Conservation (phyloP, 2,797 vertebrate species). For the Enteromius viviparus region DNA sequence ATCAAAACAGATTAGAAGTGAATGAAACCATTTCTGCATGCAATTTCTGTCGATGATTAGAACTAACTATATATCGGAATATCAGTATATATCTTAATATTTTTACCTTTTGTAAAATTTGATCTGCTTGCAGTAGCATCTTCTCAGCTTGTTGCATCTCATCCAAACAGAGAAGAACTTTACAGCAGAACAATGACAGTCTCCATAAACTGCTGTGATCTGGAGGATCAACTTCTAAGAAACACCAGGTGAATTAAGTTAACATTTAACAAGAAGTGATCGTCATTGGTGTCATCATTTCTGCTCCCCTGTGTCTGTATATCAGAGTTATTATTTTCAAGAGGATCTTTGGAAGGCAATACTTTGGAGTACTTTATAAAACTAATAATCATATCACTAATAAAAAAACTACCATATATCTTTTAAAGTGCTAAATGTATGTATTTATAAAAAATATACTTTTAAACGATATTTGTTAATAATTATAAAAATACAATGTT, state of each 20-base stretch:
- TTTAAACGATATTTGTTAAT: not conserved
- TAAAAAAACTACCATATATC: no score
- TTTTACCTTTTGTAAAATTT: slow-evolving; percentile 58
- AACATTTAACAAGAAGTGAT: not conserved
- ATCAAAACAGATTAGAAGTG: not conserved
- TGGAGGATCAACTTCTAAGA: slow-evolving; percentile 7
- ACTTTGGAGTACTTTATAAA: not conserved
- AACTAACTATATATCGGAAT: not conserved
- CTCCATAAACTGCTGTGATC: not conserved
- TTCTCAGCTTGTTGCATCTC: slow-evolving; percentile 59
- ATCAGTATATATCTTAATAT: not conserved
- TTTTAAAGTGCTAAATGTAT: no score
- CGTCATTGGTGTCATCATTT: not conserved
- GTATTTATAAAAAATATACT: no score
- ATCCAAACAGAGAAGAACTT: slow-evolving; percentile 65
- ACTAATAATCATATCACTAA: not conserved
- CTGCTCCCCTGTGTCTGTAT: not conserved
- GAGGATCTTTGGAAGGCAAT: not conserved
- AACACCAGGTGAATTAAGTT: not conserved
- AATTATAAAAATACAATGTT: not conserved
- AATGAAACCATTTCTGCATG: not conserved
- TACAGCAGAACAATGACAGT: slow-evolving; percentile 54
- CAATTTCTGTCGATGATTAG: not conserved
- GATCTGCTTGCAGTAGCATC: slow-evolving; percentile 56
- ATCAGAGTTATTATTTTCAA: not conserved